Conservation (phyloP, 2,888 invertebrate genomes). For the Patella caerulea region DNA sequence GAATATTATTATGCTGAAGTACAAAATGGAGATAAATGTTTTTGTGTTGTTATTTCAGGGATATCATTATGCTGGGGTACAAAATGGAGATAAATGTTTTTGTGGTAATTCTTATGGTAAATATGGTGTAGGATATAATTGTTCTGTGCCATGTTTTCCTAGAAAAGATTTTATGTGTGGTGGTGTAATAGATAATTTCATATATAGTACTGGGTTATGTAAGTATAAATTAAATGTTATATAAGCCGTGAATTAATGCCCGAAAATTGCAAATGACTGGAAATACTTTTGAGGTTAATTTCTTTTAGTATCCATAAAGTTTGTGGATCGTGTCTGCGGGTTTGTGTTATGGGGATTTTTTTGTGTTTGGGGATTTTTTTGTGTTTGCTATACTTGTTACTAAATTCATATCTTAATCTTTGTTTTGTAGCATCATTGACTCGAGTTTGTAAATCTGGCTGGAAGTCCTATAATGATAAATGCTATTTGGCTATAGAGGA, state of each 20-base stretch:
- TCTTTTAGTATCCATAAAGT: too few species aligned
- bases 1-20: slow-evolving; percentile 66
- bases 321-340: too few species aligned
- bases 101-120: slow-evolving; percentile 73
- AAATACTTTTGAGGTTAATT: too few species aligned
- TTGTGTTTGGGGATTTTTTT: too few species aligned
- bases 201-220: slow-evolving; percentile 79
- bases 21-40: slow-evolving; percentile 54
- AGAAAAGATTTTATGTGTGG: slow-evolving; percentile 80
- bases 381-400: too few species aligned
- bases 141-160: slow-evolving; percentile 74
- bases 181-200: slow-evolving; percentile 78
- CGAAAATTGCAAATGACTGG: too few species aligned
- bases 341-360: too few species aligned
- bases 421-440: slow-evolving; percentile 38
- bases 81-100: slow-evolving; percentile 72
- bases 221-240: slow-evolving; percentile 25
- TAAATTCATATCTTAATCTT: too few species aligned
- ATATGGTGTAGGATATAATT: slow-evolving; percentile 56
- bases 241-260: too few species aligned
- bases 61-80: slow-evolving; percentile 73
- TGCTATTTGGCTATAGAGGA: slow-evolving; percentile 53
- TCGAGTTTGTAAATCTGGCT: slow-evolving; percentile 50
- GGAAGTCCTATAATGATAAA: slow-evolving; percentile 45
- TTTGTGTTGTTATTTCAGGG: slow-evolving; percentile 40